Base-by-base conservation (phyloP, 2,888 invertebrate species). In the Drosophila colorata region DNA sequence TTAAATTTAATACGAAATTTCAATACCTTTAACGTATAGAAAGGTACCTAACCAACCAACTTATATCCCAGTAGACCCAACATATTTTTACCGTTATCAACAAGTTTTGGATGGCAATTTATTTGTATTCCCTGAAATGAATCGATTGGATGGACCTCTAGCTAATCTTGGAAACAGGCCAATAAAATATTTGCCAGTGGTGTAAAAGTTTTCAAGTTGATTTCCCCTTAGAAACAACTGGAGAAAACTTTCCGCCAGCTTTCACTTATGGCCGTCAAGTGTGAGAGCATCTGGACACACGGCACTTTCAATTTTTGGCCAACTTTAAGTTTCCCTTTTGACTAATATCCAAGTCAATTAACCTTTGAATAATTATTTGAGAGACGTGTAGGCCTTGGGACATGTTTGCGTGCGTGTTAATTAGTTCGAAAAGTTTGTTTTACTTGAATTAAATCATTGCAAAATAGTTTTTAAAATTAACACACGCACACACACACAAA, bases 291-390 rank as follows among this genome's bases (percentile, higher is more conserved):
- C 46, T 28, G 28, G 37, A 6, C 7, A 6, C n/a, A 40, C 2
- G 40, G 28, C 3, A 14, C 16, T 57, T 38, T 18, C n/a, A 20
- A 37, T 43, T n/a, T 46, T 44, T 3, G n/a, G n/a, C 43, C 16
- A 58, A 38, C 35, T 65, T 51, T 35, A 51, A 55, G 53, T 18
- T 16, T 40, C 31, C 41, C 38, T 55, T 51, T 47, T 18, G 7
- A 13, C 68, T 61, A 61, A 69, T 75, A 57, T 28, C 52, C 53
- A 55, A 70, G 53, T 53, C 53, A 67, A 67, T 60, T 67, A 71
- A 64, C 48, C 53, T 44, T 18, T 43, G 64, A 46, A 43, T 66
- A 58, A 41, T 56, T 70, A 46, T 40, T 44, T 14, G 43, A 56
- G 11, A 23, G 14, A 16, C 23, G 20, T 33, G 18, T 23, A n/a